A percentile compares a stretch with the other conserved stretches of the same genome.
Conservation (phyloP, 1,140 invertebrate species). For the Trigoniulus corallinus region DNA sequence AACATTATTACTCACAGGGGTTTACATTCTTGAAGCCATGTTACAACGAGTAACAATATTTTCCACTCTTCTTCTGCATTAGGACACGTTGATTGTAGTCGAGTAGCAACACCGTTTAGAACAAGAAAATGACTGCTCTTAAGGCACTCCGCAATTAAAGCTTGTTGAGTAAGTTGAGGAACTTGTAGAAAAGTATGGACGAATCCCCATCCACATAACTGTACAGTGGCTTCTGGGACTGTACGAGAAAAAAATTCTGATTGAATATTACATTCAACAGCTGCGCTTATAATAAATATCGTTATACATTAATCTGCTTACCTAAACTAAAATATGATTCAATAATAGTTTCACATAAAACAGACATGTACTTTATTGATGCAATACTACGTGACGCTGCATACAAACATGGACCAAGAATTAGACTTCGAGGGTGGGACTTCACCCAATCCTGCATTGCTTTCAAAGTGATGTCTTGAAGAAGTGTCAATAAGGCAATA, state of each 20-base stretch:
- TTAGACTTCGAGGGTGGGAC: slow-evolving; percentile 20
- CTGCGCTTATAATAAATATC: not conserved
- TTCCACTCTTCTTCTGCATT: too few relatives aligned
- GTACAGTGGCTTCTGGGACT: not conserved
- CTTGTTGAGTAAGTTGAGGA: slow-evolving; percentile 20
- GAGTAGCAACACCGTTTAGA: too few relatives aligned
- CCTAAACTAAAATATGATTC: slow-evolving; percentile 20
- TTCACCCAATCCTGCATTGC: slow-evolving; percentile 17
- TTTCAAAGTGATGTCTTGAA: slow-evolving; percentile 14
- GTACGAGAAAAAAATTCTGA: not conserved
- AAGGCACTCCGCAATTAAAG: slow-evolving; percentile 21
- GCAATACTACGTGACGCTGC: slow-evolving; percentile 21
- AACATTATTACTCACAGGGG: too few relatives aligned
- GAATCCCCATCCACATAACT: not conserved
- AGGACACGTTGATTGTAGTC: too few relatives aligned
- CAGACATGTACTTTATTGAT: slow-evolving; percentile 20
- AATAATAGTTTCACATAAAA: slow-evolving; percentile 23
- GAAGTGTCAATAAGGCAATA: slow-evolving; percentile 10
- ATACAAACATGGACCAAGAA: slow-evolving; percentile 21
- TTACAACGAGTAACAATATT: too few relatives aligned
- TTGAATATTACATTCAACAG: not conserved
- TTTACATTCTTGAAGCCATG: too few relatives aligned
- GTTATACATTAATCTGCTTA: slow-evolving; percentile 9
- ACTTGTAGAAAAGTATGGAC: slow-evolving; percentile 21
- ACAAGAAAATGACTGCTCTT: too few relatives aligned